Base-by-base conservation (phyloP, 1,140 invertebrate genomes). In the Steinernema feltiae region DNA sequence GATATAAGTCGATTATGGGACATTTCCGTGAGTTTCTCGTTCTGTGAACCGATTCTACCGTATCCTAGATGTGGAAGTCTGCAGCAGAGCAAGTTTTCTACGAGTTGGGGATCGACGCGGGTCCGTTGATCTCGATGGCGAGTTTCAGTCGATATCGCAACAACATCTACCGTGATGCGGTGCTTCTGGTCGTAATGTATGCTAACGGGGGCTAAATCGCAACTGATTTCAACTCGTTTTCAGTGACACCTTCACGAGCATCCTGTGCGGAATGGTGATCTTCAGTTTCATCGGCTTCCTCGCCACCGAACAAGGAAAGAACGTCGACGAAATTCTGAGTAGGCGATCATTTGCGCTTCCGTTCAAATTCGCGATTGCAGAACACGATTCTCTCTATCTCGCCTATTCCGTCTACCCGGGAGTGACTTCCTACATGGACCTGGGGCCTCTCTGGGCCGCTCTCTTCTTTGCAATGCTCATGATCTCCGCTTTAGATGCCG, bases 31-130 rank as follows among this genome's bases (percentile, higher is more conserved):
- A 18, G 32, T 69, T 29, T 32, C 2, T 21, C 0, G 29, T 1
- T 7, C 1, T 79, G 27, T 69, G 30, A n/a, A 1, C 24, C 0
- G 24, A 69, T 70, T 27, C 17, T 46, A 2, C 24, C 32, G 7
- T 41, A 18, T 48, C 69, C 41, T 32, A 84, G 79, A 80, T 85
- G 21, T 85, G 83, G 84, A 85, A 80, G 72, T 82, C 82, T 71
- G 82, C 84, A 18, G 83, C 83, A 2, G 83, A 85, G 70, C 84
- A 85, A 72, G 83, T 85, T 1, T 84, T 84, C 63, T 84, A 84
- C 73, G 80, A 79, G 35, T 48, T 84, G 12, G 83, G 83, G 1
- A 84, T 84, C 35, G 83, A 84, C 71, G 83, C 83, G 1, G 83
- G 83, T 29, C 84, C 84, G 1, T 70, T 84, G 0, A 85, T 85